Base-by-base conservation (phyloP, 2,113 vertebrate genomes). In the Gallinago paraguaiae region DNA sequence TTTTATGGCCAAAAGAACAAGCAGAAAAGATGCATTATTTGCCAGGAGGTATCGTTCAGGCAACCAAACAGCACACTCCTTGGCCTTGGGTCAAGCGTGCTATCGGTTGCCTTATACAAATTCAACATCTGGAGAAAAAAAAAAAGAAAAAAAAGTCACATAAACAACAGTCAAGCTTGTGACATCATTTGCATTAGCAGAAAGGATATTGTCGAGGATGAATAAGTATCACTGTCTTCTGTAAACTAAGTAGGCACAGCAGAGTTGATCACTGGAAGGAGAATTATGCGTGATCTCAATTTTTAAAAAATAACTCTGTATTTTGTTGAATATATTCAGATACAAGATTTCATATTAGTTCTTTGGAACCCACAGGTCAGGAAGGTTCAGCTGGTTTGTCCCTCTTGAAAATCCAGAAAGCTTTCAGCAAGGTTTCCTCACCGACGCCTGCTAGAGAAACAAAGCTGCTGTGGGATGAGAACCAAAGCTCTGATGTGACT, bases 41-140 rank as follows among this genome's bases (percentile, higher is more conserved):
- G 18, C 90, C 93, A 90, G 70, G 48, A 95, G 65, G 23, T 53
- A 82, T 80, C 82, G 28, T 81, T 96, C 71, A 86, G 41, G 64
- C 59, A 92, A 88, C 48, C 9, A 93, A 93, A 82, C 74, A 6
- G 0, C 80, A 82, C 30, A 57, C 30, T 92, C 89, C 39, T 81
- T 95, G 60, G 72, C 65, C 82, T 54, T n/a, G 28, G 67, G 54
- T 88, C 92, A 86, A 35, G 65, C 4, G 3, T 85, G 28, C 46
- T 90, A 41, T 94, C 80, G 48, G 74, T 87, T 97, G 70, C 65
- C 50, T 94, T 85, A 39, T 31, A 70, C 9, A 84, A 92, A 80
- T 86, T 92, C 56, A 90, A 37, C 81, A 39, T 89, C 43, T 81
- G 67, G 48, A 88, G 27, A 4, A 50, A 85, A 54, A 43, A 77